Base-by-base conservation (phyloP, 1,140 invertebrate species). In the Meloidogyne exigua region DNA sequence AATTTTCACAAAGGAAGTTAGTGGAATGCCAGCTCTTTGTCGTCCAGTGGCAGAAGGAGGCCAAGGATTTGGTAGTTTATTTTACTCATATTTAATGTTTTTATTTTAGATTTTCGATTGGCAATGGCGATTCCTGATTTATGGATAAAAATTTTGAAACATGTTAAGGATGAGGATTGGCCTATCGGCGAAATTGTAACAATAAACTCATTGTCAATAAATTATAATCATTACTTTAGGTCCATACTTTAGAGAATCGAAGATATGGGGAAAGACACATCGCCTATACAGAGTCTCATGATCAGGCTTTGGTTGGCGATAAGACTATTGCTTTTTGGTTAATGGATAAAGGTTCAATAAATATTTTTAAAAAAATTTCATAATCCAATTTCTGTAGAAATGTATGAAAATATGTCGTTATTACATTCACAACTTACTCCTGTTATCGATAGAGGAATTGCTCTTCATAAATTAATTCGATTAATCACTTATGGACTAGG, bases 271-370 rank as follows among this genome's bases (percentile, higher is more conserved):
- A 99, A 88, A 93, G 93, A 77, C 93, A 94, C 10, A 93, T 99
- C 9, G 94, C 96, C 0, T 99, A 99, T 88, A 92, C 92, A 12
- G 96, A 99, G 89, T 97, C 95, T 32, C 97, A 99, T 83, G 97
- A 99, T 88, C 95, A 97, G 90, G 96, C 96, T 21, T 89, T 99
- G 13, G 96, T 99, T 0, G 94, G 95, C 1, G 97, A 99, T 88
- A 99, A 99, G 88, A 98, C 96, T 0, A 92, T 99, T 49, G 95
- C 96, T 1, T 99, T 99, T 89, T 99, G 96, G 97, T 89, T 99
- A 67, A 99, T 99, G 96, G 97, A 99, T 88, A 96, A 96, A 85
- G 94, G 96, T 86, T 36, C 4, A 28, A 98, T 85, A 23, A 13
- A 65, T 67, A 21, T 25, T 70, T 25, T 9, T 25, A 5, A 32